phyloP scores from a whole-genome alignment of 2,113 vertebrate species.

The Suricata suricatta region DNA sequence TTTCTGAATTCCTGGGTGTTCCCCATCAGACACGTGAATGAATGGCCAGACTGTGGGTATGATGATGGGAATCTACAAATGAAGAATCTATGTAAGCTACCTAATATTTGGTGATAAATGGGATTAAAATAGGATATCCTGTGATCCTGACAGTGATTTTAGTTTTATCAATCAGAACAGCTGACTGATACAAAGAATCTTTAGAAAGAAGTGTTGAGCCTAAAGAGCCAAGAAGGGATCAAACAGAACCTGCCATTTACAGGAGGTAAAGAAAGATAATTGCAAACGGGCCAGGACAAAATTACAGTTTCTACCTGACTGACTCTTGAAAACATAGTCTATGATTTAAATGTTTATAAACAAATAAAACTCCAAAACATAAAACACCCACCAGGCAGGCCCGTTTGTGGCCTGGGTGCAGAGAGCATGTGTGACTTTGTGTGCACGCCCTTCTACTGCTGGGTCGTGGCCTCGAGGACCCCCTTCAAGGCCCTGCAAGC shows the following conservation, averaged over 20 bases:
- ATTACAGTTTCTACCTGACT: neutral
- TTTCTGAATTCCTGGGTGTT: neutral
- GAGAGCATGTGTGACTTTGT: neutral
- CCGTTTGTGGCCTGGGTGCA: neutral
- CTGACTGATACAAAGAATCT: neutral
- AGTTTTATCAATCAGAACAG: neutral
- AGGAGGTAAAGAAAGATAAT: neutral
- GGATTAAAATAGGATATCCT: neutral
- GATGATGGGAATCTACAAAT: neutral
- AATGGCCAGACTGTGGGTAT: neutral
- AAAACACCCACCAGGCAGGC: neutral
- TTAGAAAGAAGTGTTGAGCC: neutral
- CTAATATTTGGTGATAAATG: neutral
- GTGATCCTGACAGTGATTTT: neutral
- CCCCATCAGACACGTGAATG: neutral
- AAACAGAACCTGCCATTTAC: neutral
- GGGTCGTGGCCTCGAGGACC: neutral
- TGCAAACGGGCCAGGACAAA: neutral
- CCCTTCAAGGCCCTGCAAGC: neutral
- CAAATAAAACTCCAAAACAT: neutral
- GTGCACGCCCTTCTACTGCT: rapidly evolving
- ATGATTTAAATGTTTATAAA: constrained; percentile 2
- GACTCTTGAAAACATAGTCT: neutral
- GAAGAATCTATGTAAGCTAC: neutral
- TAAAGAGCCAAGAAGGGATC: neutral